Evolutionary conservation across 2,797 vertebrate genomes (phyloP), one percentile per base, ranked within the genome.

Genomic region (Pipistrellus pipistrellus): DNA sequence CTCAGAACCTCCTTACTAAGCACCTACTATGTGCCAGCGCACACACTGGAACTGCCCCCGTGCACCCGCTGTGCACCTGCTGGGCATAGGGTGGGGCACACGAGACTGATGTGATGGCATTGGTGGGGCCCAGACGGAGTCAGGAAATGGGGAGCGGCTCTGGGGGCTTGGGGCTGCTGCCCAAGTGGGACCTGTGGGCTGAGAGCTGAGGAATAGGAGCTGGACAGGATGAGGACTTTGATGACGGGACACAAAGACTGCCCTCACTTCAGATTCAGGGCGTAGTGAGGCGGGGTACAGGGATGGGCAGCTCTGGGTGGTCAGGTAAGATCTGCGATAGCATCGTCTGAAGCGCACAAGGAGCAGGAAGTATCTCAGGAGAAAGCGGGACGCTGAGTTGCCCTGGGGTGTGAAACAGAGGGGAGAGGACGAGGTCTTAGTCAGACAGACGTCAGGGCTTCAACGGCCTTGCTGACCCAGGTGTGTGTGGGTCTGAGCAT

Each of bases 21-120:
- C 23, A 72, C 57, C 30, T 62, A n/a, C 25, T 9, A 3, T 35
- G 11, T 48, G 73, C 46, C 38, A 76, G 41, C 8, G 20, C 48
- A 41, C n/a, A 13, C 57, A 20, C 10, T 4, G n/a, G 30, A n/a
- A 44, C 53, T 46, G 27, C 18, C 38, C 38, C 4, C 5, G 0
- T n/a, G 83, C 0, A 2, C 3, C 11, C 1, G 5, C 83, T 38
- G 3, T 64, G 66, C 53, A 35, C 17, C 27, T 44, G 25, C 53
- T 44, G 21, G 18, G 20, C 3, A 11, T 53, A 12, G 3, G 17
- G 71, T 73, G 41, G 72, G 46, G 46, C 18, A 53, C n/a, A 23
- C 0, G n/a, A 76, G 18, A 76, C 20, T 71, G n/a, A n/a, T n/a
- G 44, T 0, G 27, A 73, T 35, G 23, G 41, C 1, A 0, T 35